phyloP scores from a whole-genome alignment of 2,888 invertebrate species.

The Pristionchus entomophagus region DNA sequence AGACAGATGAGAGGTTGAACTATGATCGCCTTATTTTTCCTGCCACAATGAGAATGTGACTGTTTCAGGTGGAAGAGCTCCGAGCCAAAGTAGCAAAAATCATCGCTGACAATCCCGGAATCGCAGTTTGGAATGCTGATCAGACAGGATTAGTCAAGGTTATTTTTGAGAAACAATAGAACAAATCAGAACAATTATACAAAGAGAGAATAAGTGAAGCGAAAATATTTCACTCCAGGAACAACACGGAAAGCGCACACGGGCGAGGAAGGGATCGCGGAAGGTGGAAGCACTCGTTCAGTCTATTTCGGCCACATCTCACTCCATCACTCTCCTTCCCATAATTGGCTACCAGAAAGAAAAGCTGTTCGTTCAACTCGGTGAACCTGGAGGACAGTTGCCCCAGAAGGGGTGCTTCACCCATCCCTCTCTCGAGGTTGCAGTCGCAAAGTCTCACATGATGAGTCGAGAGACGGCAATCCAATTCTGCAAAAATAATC shows the following conservation, averaged over 20 bases:
- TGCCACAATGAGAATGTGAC: too few relatives aligned
- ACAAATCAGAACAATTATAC: too few relatives aligned
- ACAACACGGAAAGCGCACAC: background rate
- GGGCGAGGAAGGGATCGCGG: background rate
- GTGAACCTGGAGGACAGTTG: background rate
- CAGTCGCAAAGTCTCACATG: background rate
- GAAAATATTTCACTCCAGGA: background rate
- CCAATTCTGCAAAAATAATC: background rate
- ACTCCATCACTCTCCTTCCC: background rate
- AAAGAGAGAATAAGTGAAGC: too few relatives aligned
- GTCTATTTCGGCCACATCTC: background rate
- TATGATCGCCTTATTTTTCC: too few relatives aligned
- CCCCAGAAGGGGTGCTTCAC: background rate
- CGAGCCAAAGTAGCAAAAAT: background rate
- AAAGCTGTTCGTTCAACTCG: background rate
- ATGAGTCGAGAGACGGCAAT: background rate
- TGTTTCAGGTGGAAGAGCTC: background rate
- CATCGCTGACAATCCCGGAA: background rate
- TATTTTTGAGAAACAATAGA: background rate
- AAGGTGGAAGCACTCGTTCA: background rate
- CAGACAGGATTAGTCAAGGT: background rate
- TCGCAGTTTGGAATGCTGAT: background rate
- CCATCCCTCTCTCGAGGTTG: background rate
- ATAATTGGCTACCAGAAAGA: background rate
- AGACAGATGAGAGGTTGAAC: too few relatives aligned